Base-by-base conservation (phyloP, 2,888 invertebrate genomes). In the Eremobia ochroleuca region DNA sequence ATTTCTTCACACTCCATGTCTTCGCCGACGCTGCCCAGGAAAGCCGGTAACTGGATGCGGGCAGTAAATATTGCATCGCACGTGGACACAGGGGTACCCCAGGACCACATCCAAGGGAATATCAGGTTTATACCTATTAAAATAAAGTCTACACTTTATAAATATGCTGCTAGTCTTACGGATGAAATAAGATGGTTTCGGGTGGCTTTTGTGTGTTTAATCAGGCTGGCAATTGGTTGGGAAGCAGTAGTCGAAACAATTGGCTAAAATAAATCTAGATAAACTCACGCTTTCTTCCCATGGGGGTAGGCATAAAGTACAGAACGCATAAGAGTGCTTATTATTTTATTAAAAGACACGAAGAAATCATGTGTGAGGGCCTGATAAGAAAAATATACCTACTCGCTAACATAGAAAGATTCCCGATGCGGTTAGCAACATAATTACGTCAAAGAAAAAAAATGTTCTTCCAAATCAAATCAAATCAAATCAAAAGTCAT, bases 91-190 rank as follows among this genome's bases (percentile, higher is more conserved):
- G 46, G 72, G 55, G 59, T 64, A 25, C 28, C 25, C 13, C n/a
- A 55, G 46, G 62, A 46, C 9, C 69, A 37, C 64, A 25, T 59
- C 52, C 21, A 46, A 6, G 72, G 62, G 72, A 52, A 77, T 83
- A 83, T 77, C 85, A 81, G 81, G 81, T 85, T 74, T 66, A 61
- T 34, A 67, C 59, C 75, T 55, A 81, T 85, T 81, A 84, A 84
- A 84, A 84, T 66, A 84, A 75, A 64, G 83, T 84, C 83, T 85
- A 85, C 81, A 84, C 81, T 75, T 34, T 55, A 70, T 73, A 81
- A 81, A 84, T 43, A 85, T 59, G 55, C 43, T 55, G 58, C 40
- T 40, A 49, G 55, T 55, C 4, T 66, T 34, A 28, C 11, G 43
- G 61, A 40, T 18, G 25, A 72, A 73, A 64, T 71, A 55, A 25